Evolutionary conservation across 2,888 invertebrate species (phyloP), one percentile per base, ranked within the genome.

Genomic region (Trileptium ribeirensis): DNA sequence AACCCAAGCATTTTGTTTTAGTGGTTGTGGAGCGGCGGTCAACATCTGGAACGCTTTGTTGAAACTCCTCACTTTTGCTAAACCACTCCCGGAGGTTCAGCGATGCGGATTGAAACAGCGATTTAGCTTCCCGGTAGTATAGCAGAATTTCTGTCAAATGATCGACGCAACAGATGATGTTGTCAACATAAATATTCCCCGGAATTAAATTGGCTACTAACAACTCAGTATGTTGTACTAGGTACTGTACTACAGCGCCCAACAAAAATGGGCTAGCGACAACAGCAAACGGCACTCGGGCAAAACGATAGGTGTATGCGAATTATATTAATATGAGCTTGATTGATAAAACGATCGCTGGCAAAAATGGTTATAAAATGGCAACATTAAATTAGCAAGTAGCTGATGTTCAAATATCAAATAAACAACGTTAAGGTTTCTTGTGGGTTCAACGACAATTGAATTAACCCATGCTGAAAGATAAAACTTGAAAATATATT

Each of bases 231-330:
- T 34, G 34, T 29, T n/a, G 1, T 29, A 81, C 38, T 33, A 78
- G 81, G 37, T 29, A 19, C 33, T 1, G 24, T 82, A 8, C 19
- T 36, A 75, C 33, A 24, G 70, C 31, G n/a, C 24, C 79, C 40
- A 80, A 81, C n/a, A 85, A 39, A 67, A 81, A 84, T 0, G 85
- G 85, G 15, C 79, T 77, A 1, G 74, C 67, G 38, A 37, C 19
- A 80, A 67, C 34, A 67, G 85, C 85, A 64, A 85, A 85, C 1
- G 85, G 83, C 0, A 86, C 67, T 3, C 83, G 29, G 0, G 67
- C 38, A 82, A 85, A 86, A n/a, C 85, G 81, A 1, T 81, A 79
- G 0, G 70, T 37, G n/a, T n/a, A n/a, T n/a, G n/a, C n/a, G n/a
- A n/a, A n/a, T n/a, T n/a, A n/a, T n/a, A n/a, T n/a, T n/a, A n/a